These are phyloP conservation scores for Criorhina ranunculi DNA, from an alignment of 2,888 invertebrate species.

Conservation along the genomic window DNA sequence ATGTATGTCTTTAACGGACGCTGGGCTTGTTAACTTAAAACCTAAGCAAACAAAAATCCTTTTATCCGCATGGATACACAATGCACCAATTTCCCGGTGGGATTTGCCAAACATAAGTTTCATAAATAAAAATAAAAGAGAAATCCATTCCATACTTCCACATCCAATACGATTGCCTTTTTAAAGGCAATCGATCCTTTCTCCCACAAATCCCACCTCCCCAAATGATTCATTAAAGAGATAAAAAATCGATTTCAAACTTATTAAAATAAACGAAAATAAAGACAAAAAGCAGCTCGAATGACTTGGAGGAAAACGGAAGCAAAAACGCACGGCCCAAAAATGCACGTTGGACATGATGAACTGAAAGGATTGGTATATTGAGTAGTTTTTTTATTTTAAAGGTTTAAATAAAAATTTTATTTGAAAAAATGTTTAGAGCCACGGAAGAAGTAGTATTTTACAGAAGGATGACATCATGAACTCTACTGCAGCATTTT, in stretches of 20 bases:
- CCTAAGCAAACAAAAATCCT: conserved; percentile 29
- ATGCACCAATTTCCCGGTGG: conserved; percentile 69
- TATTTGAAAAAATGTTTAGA: no score
- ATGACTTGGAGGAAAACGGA: no score
- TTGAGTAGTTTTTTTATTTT: no score
- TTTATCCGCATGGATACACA: conserved; percentile 57
- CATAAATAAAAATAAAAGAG: conserved; percentile 27
- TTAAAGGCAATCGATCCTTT: conserved; percentile 48
- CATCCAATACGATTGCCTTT: conserved; percentile 45
- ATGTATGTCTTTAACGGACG: conserved; percentile 54
- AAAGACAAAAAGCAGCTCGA: no score
- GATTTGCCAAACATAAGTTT: conserved; percentile 58
- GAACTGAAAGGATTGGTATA: no score
- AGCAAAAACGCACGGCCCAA: no score
- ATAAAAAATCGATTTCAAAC: conserved; percentile 34
- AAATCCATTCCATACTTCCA: not conserved
- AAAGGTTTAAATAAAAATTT: no score
- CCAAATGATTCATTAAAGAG: conserved; percentile 70
- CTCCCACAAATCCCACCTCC: conserved; percentile 68
- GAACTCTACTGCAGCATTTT: no score
- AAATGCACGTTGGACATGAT: no score
- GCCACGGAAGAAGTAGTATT: no score
- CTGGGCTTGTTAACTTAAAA: no score
- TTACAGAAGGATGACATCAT: no score
- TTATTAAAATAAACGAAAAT: conserved; percentile 13